These are phyloP conservation scores for Leptodactylus fallax DNA, from an alignment of 2,797 vertebrate species.

Conservation along the genomic window DNA sequence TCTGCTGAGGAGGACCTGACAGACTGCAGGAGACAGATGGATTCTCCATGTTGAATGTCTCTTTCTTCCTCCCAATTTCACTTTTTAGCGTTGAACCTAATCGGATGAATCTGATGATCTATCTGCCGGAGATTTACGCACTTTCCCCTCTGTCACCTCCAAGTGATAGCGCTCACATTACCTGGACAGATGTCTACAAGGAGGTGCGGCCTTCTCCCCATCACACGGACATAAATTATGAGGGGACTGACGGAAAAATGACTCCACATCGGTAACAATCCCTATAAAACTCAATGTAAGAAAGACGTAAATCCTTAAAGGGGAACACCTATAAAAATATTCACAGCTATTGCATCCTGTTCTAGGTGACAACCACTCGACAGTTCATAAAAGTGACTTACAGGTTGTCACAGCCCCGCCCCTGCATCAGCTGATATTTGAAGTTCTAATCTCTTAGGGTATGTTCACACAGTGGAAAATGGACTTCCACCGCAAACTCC, in stretches of 20 bases:
- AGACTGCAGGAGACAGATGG: constrained; percentile 54
- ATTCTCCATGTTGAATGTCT: constrained; percentile 23
- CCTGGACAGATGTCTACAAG: constrained; percentile 35
- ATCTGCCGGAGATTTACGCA: constrained; percentile 4
- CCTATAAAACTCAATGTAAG: neutral
- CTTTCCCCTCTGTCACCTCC: neutral
- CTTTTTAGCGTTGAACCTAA: constrained; percentile 33
- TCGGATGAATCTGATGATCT: constrained; percentile 22
- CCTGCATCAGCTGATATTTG: neutral
- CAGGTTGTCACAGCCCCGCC: neutral
- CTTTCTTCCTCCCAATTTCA: neutral
- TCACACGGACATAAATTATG: neutral
- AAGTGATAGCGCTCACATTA: constrained; percentile 10
- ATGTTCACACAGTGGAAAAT: too few species aligned
- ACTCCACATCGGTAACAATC: neutral
- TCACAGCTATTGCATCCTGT: neutral
- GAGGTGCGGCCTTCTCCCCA: neutral
- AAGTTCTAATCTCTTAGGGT: too few species aligned
- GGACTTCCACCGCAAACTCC: too few species aligned
- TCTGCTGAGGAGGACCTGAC: constrained; percentile 54
- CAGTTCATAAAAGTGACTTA: neutral
- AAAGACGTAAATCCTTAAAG: neutral
- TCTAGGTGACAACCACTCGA: neutral
- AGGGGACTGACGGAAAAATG: neutral
- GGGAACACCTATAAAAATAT: neutral